phyloP scores from a whole-genome alignment of 2,888 invertebrate species.

The Thysanoteuthis rhombus region DNA sequence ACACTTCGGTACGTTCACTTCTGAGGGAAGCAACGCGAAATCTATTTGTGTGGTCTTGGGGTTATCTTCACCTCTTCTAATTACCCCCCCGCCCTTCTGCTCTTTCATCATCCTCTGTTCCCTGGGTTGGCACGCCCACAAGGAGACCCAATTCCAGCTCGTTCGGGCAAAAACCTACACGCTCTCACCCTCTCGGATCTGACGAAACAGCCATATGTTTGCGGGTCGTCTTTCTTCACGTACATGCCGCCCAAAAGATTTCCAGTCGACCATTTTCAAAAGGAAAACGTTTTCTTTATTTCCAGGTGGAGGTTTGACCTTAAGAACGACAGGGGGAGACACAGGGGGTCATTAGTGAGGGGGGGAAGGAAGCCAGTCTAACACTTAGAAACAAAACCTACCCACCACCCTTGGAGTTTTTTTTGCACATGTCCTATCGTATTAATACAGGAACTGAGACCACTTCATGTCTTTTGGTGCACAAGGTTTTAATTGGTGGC shows the following conservation, averaged over 20 bases:
- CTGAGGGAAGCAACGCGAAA: neutral
- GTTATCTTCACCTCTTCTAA: neutral
- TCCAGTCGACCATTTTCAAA: neutral
- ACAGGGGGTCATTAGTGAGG: neutral
- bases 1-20: neutral
- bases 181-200: neutral
- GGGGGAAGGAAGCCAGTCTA: neutral
- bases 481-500: too few relatives aligned
- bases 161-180: neutral
- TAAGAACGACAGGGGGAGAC: neutral
- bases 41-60: neutral
- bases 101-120: neutral
- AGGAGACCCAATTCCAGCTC: neutral
- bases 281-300: neutral
- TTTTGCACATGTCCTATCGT: neutral
- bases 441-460: too few relatives aligned
- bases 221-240: neutral
- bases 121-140: neutral
- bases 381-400: neutral
- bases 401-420: neutral
- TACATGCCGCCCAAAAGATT: neutral
- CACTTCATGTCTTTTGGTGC: too few relatives aligned
- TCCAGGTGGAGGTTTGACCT: neutral
- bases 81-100: neutral
- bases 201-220: neutral